Conservation (phyloP, 2,113 vertebrate species). For the Lagopus leucura region DNA sequence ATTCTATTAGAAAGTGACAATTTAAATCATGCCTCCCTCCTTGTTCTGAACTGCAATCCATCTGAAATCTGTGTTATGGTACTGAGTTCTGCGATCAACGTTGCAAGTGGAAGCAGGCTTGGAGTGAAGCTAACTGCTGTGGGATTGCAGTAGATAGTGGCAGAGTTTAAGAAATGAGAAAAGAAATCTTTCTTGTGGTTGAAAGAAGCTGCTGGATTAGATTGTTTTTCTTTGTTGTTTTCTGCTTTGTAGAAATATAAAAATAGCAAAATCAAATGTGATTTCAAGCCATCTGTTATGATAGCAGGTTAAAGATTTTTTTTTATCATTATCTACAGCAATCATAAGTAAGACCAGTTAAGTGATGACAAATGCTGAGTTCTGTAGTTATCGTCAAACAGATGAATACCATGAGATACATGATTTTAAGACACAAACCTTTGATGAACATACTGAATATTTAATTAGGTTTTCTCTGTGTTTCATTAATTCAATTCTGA, state of each 20-base stretch:
- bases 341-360: neutral
- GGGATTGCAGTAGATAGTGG: neutral
- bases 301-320: neutral
- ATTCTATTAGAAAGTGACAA: neutral
- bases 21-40: neutral
- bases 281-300: neutral
- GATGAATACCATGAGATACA: neutral
- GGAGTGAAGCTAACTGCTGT: neutral
- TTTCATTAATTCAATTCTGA: neutral
- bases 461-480: neutral
- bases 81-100: neutral
- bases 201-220: neutral
- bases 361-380: neutral
- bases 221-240: neutral
- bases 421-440: constrained; percentile 18
- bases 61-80: neutral
- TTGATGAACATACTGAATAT: neutral
- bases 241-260: neutral
- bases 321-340: neutral
- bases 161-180: neutral
- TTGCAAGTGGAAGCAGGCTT: neutral
- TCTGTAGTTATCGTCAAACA: constrained; percentile 15
- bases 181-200: neutral
- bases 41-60: neutral
- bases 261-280: neutral